These are phyloP conservation scores for Parnassius orleans DNA, from an alignment of 2,888 invertebrate genomes.

Conservation along the genomic window DNA sequence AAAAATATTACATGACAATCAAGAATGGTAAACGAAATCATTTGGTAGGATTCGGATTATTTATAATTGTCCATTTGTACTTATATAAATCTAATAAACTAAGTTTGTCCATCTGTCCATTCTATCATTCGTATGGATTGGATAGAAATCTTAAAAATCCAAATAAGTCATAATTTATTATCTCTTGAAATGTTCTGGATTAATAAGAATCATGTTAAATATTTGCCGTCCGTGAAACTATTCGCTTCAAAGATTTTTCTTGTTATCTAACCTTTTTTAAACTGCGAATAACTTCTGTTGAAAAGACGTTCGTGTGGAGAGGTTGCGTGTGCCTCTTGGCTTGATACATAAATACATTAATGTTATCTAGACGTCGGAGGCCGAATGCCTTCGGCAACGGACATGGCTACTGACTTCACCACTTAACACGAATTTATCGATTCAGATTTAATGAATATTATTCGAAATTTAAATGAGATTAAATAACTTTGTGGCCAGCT, in stretches of 20 bases:
- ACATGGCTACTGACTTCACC: conserved; percentile 64
- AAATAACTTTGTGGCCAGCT: conserved; percentile 7
- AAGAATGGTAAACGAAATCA: too few species aligned
- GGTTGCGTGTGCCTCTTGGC: conserved; percentile 21
- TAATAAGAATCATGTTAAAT: too few species aligned
- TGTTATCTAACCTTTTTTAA: neutral
- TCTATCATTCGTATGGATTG: too few species aligned
- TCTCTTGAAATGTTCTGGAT: too few species aligned
- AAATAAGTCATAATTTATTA: too few species aligned
- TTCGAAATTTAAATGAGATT: conserved; percentile 23
- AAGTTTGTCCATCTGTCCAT: too few species aligned
- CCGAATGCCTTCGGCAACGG: conserved; percentile 52
- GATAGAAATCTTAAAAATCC: too few species aligned
- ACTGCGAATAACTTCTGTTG: conserved; percentile 11
- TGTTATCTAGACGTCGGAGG: conserved; percentile 8
- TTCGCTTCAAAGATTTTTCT: neutral
- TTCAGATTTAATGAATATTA: conserved; percentile 36
- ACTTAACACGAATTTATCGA: conserved; percentile 53
- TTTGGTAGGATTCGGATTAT: too few species aligned
- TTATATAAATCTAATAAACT: too few species aligned
- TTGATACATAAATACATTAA: conserved; percentile 27
- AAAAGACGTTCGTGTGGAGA: conserved; percentile 26
- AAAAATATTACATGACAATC: too few species aligned
- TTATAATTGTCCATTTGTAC: too few species aligned
- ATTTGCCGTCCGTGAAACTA: neutral